Percentiles rank a stretch among this genome's conserved stretches.
phyloP scores from a whole-genome alignment of 2,113 vertebrate species.

The Rhynchopsitta pachyrhyncha region DNA sequence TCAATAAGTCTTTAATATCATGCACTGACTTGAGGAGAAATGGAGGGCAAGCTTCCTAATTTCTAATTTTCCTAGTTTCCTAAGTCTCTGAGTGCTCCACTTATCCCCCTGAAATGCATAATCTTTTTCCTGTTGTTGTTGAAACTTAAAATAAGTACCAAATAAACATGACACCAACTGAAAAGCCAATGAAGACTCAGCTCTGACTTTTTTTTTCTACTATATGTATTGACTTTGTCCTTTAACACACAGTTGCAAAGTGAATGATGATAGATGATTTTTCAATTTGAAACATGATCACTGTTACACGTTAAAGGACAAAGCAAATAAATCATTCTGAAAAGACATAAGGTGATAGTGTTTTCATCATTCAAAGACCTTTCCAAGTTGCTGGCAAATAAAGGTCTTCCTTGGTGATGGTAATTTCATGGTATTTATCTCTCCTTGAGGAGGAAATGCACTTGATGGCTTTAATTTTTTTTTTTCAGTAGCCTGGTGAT shows the following conservation, averaged over 20 bases:
- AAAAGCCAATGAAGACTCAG: background rate
- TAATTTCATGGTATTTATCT: slow-evolving; percentile 22
- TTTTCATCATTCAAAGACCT: slow-evolving; percentile 32
- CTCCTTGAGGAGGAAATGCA: background rate
- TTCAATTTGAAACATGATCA: slow-evolving; percentile 52
- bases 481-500: background rate
- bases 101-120: background rate
- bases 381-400: slow-evolving; percentile 26
- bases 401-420: background rate
- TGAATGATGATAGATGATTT: slow-evolving; percentile 48
- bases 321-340: slow-evolving; percentile 57
- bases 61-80: background rate
- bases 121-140: background rate
- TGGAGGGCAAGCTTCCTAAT: rapidly evolving
- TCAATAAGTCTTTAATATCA: background rate
- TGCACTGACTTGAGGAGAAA: background rate
- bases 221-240: slow-evolving; percentile 32
- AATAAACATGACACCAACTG: background rate
- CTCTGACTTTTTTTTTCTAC: background rate
- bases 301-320: slow-evolving; percentile 37
- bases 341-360: background rate
- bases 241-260: slow-evolving; percentile 24
- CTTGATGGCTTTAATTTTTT: background rate
- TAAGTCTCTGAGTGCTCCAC: background rate
- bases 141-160: background rate